These are phyloP conservation scores for Parauchenoglanis ngamensis DNA, from an alignment of 2,797 vertebrate genomes.

Conservation along the genomic window DNA sequence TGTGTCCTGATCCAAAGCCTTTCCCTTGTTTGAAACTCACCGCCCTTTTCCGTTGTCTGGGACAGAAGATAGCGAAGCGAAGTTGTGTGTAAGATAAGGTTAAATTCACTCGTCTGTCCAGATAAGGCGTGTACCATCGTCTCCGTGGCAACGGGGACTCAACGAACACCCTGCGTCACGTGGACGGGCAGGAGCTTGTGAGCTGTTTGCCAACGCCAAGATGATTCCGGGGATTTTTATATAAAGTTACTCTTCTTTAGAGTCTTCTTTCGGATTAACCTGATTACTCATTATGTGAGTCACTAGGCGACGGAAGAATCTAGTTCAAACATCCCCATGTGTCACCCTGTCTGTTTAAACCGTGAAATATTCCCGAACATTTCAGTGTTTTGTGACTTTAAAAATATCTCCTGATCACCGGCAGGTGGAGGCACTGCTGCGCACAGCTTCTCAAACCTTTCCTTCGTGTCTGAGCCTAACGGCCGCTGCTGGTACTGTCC, in stretches of 20 bases:
- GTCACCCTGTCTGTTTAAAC: neutral
- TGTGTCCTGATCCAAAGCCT: neutral
- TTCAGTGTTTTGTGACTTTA: neutral
- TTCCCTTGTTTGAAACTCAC: constrained; percentile 63
- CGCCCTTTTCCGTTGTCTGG: constrained; percentile 49
- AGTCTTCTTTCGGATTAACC: neutral
- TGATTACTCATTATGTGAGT: neutral
- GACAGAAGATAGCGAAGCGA: constrained; percentile 49
- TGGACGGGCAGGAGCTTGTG: neutral
- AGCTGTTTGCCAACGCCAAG: neutral
- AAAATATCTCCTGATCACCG: neutral
- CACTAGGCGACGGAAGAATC: neutral
- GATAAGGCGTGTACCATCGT: constrained; percentile 51
- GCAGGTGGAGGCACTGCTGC: constrained; percentile 34
- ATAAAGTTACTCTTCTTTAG: neutral
- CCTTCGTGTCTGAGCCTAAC: neutral
- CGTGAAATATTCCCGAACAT: neutral
- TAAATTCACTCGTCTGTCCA: constrained; percentile 24
- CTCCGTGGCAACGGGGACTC: constrained; percentile 69
- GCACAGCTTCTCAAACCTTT: neutral
- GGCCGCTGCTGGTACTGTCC: neutral
- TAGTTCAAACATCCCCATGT: neutral
- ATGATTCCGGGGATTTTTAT: neutral
- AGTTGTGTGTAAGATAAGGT: constrained; percentile 37
- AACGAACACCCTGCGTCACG: neutral